These are phyloP conservation scores for Agrilus mali DNA, from an alignment of 2,888 invertebrate genomes.

Conservation along the genomic window DNA sequence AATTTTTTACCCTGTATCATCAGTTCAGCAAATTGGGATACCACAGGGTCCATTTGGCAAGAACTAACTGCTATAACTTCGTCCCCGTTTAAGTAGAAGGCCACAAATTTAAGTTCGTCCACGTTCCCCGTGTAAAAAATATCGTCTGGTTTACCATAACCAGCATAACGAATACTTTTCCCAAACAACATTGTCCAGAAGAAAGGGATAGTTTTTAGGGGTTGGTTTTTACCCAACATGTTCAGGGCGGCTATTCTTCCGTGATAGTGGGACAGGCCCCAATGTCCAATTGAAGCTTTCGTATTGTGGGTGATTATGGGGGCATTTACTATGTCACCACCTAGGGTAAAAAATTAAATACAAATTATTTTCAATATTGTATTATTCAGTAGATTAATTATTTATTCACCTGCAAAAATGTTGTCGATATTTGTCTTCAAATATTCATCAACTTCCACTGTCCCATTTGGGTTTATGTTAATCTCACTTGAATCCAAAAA, in stretches of 20 bases:
- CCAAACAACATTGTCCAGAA: constrained; percentile 91
- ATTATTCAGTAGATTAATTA: too few species aligned
- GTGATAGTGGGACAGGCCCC: constrained; percentile 84
- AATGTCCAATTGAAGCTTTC: constrained; percentile 74
- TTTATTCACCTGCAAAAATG: constrained; percentile 63
- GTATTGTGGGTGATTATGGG: constrained; percentile 58
- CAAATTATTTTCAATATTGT: too few species aligned
- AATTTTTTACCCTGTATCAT: constrained; percentile 52
- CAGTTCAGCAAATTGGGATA: constrained; percentile 74
- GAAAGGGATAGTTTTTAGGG: constrained; percentile 66
- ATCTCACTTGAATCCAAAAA: constrained; percentile 67
- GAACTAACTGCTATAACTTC: constrained; percentile 72
- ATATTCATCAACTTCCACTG: constrained; percentile 53
- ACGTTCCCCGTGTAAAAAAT: constrained; percentile 69
- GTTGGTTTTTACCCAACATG: constrained; percentile 56
- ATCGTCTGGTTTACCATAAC: constrained; percentile 61
- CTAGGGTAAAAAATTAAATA: too few species aligned
- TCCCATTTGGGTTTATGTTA: constrained; percentile 49
- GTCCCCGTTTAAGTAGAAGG: constrained; percentile 59
- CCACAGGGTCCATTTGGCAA: constrained; percentile 76
- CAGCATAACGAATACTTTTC: constrained; percentile 61
- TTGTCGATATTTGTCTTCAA: constrained; percentile 65
- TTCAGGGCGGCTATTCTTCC: constrained; percentile 78
- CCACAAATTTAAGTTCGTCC: constrained; percentile 61
- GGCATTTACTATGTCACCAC: constrained; percentile 85